phyloP scores from a whole-genome alignment of 2,888 invertebrate species.

The Nycteola revayana region DNA sequence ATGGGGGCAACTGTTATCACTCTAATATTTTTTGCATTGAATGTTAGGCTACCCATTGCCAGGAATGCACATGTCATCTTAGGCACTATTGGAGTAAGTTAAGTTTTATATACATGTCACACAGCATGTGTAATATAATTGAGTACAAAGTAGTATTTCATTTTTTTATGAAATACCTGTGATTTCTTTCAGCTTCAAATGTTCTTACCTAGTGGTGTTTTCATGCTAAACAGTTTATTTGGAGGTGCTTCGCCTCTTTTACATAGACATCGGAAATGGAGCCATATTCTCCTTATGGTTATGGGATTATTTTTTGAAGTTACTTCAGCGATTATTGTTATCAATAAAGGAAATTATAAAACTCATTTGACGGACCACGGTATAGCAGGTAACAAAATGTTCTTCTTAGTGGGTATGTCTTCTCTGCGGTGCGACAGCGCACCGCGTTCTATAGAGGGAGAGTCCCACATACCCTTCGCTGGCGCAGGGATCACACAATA shows the following conservation, averaged over 20 bases:
- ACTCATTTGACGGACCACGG: too few relatives aligned
- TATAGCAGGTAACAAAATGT: too few relatives aligned
- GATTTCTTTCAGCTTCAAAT: conserved; percentile 22
- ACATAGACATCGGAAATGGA: conserved; percentile 2
- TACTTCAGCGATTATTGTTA: not conserved
- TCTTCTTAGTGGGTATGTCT: too few relatives aligned
- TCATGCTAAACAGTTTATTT: conserved; percentile 22
- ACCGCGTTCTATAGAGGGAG: too few relatives aligned
- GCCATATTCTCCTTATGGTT: conserved; percentile 9
- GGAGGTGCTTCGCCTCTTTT: conserved; percentile 19
- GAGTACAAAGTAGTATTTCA: too few relatives aligned
- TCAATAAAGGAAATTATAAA: too few relatives aligned
- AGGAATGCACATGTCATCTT: conserved; percentile 44
- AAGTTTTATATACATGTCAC: too few relatives aligned
- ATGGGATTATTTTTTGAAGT: not conserved
- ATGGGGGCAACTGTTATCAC: conserved; percentile 40
- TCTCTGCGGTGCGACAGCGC: too few relatives aligned
- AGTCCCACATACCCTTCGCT: too few relatives aligned
- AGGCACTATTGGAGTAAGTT: conserved; percentile 54
- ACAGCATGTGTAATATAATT: too few relatives aligned
- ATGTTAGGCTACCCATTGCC: conserved; percentile 26
- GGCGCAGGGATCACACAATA: too few relatives aligned
- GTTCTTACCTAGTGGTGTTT: conserved; percentile 18
- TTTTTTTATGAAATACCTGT: too few relatives aligned
- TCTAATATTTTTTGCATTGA: conserved; percentile 38